Percentiles rank a stretch among this genome's conserved stretches.
Evolutionary conservation across 2,113 vertebrate species (phyloP).

Genomic region (Axis porcinus): DNA sequence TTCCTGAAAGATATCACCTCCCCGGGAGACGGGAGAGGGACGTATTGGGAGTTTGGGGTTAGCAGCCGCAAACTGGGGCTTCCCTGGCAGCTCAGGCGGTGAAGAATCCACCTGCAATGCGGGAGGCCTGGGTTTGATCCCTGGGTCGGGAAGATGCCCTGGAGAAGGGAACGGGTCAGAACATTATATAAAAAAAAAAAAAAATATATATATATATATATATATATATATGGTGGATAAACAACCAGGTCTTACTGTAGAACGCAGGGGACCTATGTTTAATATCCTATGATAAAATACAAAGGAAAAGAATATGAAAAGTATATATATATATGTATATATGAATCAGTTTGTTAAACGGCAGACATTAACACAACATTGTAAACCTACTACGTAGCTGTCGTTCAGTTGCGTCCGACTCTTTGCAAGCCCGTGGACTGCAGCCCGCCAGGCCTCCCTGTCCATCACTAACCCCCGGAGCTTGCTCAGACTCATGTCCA

Average conservation of each 20-base stretch:
- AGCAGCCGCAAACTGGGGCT: neutral
- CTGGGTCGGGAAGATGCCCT: neutral
- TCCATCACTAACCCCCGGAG: accelerated
- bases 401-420: accelerated
- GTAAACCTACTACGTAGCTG: accelerated
- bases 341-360: neutral
- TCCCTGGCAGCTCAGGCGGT: accelerated
- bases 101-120: neutral
- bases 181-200: neutral
- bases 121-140: accelerated
- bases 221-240: neutral
- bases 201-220: too few species aligned
- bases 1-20: neutral
- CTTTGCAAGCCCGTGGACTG: accelerated
- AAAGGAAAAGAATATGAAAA: neutral
- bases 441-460: neutral
- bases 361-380: neutral
- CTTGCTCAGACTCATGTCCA: neutral
- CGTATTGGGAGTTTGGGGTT: neutral
- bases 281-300: neutral
- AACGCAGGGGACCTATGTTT: neutral
- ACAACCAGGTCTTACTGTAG: neutral
- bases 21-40: neutral
- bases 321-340: accelerated
- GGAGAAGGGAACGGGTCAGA: neutral